Evolutionary conservation across 2,888 invertebrate species (phyloP).

Genomic region (Meandrusa payeni): DNA sequence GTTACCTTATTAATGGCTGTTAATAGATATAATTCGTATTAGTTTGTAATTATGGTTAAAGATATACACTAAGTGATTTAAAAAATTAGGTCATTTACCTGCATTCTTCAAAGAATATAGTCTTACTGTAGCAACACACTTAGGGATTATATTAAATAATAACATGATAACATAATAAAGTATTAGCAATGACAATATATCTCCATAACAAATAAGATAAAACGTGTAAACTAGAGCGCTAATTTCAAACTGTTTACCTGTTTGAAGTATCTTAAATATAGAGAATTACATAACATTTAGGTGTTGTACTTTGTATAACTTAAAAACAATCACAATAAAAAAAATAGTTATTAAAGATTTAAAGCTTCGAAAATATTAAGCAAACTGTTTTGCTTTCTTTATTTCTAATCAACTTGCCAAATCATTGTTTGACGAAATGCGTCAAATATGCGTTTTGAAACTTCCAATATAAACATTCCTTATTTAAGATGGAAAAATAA

Average conservation of each 20-base stretch:
- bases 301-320: conserved; percentile 23
- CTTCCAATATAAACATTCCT: too few relatives aligned
- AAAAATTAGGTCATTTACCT: conserved; percentile 49
- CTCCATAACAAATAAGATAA: conserved; percentile 50
- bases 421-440: conserved; percentile 41
- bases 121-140: conserved; percentile 42
- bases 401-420: conserved; percentile 49
- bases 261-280: conserved; percentile 35
- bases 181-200: conserved; percentile 44
- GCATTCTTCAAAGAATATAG: conserved; percentile 38
- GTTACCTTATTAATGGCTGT: too few relatives aligned
- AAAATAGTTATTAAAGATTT: neutral
- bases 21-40: too few relatives aligned
- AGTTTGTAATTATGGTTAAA: too few relatives aligned
- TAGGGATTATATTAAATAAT: conserved; percentile 46
- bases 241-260: conserved; percentile 41
- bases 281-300: conserved; percentile 15
- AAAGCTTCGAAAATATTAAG: neutral
- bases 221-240: conserved; percentile 35
- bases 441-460: conserved; percentile 20
- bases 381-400: conserved; percentile 25
- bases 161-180: conserved; percentile 63
- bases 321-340: neutral
- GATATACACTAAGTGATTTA: neutral
- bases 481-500: too few relatives aligned